Evolutionary conservation across 2,888 invertebrate genomes (phyloP), one percentile per base, ranked within the genome.

Genomic region (Liodrosophila aerea): DNA sequence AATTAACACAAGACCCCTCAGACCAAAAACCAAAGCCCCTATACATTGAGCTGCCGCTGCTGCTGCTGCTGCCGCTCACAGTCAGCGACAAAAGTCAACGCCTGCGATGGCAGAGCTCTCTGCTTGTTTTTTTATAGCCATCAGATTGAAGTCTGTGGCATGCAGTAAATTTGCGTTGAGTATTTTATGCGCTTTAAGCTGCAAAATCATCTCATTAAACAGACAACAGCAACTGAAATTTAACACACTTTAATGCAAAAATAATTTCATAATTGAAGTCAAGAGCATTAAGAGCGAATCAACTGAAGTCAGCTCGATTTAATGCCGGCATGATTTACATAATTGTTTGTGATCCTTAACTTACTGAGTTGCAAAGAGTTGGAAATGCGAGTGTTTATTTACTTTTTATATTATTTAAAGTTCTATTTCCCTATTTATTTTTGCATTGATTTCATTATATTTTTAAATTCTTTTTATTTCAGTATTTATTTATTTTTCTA

Each of bases 1-100:
- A 77, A 82, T 78, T 77, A 77, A 82, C 78, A 75, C 53, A 49
- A 54, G 53, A 54, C 52, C 58, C 7, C 29, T 34, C 15, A 44
- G 18, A 29, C 2, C 13, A 29, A 15, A 12, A 36, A 13, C 13
- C 18, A 44, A 34, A 11, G 41, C 12, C 7, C 5, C 15, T 15
- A 43, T 15, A 13, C 33, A 33, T 22, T 45, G 37, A 43, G 41
- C 45, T 46, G 18, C 5, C n/a, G n/a, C n/a, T n/a, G n/a, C n/a
- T n/a, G n/a, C n/a, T n/a, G n/a, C n/a, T n/a, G 41, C 45, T 46
- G 18, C 5, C 30, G n/a, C 43, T 8, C 9, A 7, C 37, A 34
- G 33, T 11, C 34, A 12, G 31, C 51, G 37, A 47, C 45, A 51
- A 46, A 56, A 60, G 62, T 40, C 63, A 56, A 46, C 40, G 50